A percentile compares a stretch with the other conserved stretches of the same genome.
These are phyloP conservation scores for Incurvaria masculella DNA, from an alignment of 2,888 invertebrate species.

Conservation along the genomic window DNA sequence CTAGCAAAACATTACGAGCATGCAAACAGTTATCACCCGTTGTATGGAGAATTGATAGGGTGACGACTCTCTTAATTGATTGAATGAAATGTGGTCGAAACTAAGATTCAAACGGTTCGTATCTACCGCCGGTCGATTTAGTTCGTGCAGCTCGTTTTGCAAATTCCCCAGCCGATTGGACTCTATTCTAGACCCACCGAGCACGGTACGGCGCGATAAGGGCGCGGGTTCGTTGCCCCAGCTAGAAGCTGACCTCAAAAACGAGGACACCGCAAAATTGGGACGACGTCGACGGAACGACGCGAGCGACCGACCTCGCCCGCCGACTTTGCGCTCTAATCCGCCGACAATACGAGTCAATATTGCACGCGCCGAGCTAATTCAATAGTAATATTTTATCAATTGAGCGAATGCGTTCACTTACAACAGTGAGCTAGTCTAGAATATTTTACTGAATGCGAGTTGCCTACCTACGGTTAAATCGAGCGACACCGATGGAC, in stretches of 20 bases:
- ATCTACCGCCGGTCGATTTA: too few species aligned
- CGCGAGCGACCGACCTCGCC: conserved; percentile 34
- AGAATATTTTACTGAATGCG: neutral
- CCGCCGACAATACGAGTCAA: conserved; percentile 21
- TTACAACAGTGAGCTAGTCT: conserved; percentile 38
- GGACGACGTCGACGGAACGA: conserved; percentile 55
- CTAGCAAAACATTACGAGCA: too few species aligned
- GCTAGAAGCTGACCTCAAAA: conserved; percentile 66
- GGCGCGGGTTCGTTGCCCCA: conserved; percentile 56
- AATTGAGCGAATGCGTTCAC: conserved; percentile 57
- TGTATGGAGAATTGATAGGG: too few species aligned
- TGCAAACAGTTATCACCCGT: too few species aligned
- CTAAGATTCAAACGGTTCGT: too few species aligned
- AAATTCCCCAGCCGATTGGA: too few species aligned
- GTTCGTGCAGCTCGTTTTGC: too few species aligned
- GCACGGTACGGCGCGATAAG: conserved; percentile 45
- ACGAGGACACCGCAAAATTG: conserved; percentile 67
- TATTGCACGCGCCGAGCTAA: conserved; percentile 18
- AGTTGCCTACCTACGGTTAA: conserved; percentile 21
- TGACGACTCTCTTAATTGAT: too few species aligned
- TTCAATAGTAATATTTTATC: conserved; percentile 50
- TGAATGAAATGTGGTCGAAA: too few species aligned
- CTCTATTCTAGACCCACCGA: too few species aligned
- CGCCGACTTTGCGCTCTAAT: conserved; percentile 32
- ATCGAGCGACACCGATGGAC: too few species aligned